Percentiles rank a stretch among this genome's conserved stretches.
These are phyloP conservation scores for Pherbina coryleti DNA, from an alignment of 2,888 invertebrate genomes.

Conservation along the genomic window DNA sequence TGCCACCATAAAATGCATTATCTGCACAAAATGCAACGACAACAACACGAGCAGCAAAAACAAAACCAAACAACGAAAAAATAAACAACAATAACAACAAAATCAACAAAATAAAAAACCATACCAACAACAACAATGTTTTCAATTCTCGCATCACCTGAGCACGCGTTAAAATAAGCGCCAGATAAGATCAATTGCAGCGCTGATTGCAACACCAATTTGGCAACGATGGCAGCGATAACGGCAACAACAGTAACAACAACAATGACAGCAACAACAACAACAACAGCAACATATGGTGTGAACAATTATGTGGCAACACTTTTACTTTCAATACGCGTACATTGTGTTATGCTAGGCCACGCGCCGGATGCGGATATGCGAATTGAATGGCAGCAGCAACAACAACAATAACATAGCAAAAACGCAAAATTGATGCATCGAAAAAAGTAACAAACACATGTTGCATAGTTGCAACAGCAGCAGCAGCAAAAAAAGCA, in stretches of 20 bases:
- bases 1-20: no score
- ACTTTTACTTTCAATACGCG: slow-evolving; percentile 18
- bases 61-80: background rate
- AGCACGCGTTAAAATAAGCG: background rate
- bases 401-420: background rate
- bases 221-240: background rate
- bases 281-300: background rate
- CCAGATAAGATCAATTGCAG: background rate
- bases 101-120: background rate
- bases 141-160: background rate
- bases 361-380: slow-evolving; percentile 22
- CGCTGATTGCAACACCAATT: slow-evolving; percentile 6
- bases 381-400: slow-evolving; percentile 7
- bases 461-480: background rate
- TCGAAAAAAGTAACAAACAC: background rate
- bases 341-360: background rate
- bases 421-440: background rate
- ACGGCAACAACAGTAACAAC: background rate
- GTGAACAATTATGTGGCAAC: slow-evolving; percentile 6
- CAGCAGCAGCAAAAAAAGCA: background rate
- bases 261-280: background rate
- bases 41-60: background rate
- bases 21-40: no score
- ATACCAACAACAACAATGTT: background rate
- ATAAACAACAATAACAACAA: background rate